phyloP scores from a whole-genome alignment of 2,113 vertebrate genomes.

The Tympanuchus pallidicinctus region DNA sequence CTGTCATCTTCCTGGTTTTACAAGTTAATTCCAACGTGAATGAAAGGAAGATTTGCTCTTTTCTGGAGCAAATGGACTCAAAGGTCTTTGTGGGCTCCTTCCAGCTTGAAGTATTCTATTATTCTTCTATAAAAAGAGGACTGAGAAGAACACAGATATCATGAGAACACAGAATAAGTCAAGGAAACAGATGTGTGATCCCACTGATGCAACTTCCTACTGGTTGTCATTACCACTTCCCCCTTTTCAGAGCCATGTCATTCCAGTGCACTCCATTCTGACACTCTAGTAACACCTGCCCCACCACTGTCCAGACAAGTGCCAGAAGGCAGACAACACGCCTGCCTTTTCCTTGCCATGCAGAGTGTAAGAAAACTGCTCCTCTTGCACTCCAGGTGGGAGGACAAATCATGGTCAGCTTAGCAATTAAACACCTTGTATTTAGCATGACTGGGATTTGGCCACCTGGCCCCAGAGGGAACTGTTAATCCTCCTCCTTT shows the following conservation, averaged over 20 bases:
- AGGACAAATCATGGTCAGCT: neutral
- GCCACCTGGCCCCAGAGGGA: neutral
- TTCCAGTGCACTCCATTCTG: neutral
- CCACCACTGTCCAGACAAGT: neutral
- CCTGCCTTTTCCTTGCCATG: neutral
- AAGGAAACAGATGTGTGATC: conserved; percentile 58
- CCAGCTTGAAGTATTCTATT: neutral
- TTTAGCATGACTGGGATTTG: neutral
- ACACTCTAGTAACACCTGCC: neutral
- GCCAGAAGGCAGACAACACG: neutral
- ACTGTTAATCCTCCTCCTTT: neutral
- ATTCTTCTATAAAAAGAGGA: neutral
- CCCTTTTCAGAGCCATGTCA: conserved; percentile 18
- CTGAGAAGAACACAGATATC: neutral
- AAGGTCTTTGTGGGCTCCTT: neutral
- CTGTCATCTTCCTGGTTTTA: neutral
- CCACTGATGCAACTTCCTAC: neutral
- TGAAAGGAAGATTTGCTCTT: neutral
- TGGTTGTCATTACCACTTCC: neutral
- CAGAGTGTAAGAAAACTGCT: neutral
- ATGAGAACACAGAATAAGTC: neutral
- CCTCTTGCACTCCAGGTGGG: neutral
- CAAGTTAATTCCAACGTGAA: neutral
- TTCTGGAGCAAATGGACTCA: neutral
- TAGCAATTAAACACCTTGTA: neutral